Conservation (phyloP, 2,113 vertebrate genomes). For the Nicator chloris region DNA sequence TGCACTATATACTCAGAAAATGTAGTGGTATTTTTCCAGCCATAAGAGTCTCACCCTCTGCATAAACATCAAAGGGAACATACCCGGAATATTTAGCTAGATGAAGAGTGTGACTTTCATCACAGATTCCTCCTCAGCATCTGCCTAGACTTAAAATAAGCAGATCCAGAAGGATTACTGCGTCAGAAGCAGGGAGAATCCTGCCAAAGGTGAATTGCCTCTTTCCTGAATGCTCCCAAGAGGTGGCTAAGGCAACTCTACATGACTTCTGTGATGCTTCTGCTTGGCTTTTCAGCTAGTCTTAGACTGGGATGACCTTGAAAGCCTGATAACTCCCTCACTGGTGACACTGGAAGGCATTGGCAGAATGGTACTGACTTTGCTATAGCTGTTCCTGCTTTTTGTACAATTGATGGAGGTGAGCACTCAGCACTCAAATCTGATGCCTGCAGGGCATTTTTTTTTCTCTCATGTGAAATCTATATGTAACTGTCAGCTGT, state of each 20-base stretch:
- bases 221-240: not conserved
- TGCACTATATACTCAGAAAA: not conserved
- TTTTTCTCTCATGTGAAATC: not conserved
- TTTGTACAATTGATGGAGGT: not conserved
- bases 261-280: not conserved
- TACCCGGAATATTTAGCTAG: not conserved
- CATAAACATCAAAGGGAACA: not conserved
- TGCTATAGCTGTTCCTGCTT: not conserved
- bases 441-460: not conserved
- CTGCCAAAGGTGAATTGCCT: not conserved
- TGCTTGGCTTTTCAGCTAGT: not conserved
- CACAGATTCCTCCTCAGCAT: not conserved
- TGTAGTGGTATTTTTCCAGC: not conserved
- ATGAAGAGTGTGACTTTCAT: not conserved
- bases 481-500: not conserved
- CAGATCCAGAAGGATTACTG: not conserved
- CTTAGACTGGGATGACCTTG: not conserved
- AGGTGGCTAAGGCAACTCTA: not conserved
- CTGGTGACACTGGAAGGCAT: not conserved
- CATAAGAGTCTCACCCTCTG: not conserved
- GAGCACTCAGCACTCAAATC: not conserved
- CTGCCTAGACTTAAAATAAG: not conserved
- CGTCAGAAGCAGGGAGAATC: not conserved
- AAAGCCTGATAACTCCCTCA: not conserved
- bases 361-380: not conserved